Percentiles rank a stretch among this genome's conserved stretches.
Evolutionary conservation across 2,797 vertebrate species (phyloP).

Genomic region (Megalops cyprinoides): DNA sequence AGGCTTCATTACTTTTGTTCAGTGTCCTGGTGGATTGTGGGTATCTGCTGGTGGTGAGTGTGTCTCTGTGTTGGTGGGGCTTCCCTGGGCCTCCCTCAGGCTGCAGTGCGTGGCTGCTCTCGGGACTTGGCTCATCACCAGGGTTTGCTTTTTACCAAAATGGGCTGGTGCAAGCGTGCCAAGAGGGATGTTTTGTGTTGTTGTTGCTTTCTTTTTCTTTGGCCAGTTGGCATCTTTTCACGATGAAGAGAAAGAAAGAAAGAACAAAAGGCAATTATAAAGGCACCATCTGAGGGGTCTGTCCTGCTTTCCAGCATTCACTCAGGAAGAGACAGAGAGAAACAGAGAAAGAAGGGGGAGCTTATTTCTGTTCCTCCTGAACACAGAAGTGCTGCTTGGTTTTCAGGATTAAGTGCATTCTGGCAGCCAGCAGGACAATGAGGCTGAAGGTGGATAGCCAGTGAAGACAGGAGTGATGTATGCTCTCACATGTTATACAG

Average conservation of each 20-base stretch:
- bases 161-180: constrained; percentile 12
- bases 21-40: background rate
- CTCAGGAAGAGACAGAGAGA: background rate
- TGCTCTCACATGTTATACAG: constrained; percentile 51
- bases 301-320: background rate
- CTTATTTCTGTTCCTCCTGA: background rate
- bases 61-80: constrained; percentile 8
- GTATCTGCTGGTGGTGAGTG: constrained; percentile 41
- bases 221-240: background rate
- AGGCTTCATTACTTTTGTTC: constrained; percentile 22
- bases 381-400: background rate
- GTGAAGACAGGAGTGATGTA: constrained; percentile 47
- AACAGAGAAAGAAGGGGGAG: background rate
- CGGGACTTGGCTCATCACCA: background rate
- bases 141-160: constrained; percentile 34
- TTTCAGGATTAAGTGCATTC: constrained; percentile 1
- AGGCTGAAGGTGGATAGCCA: constrained; percentile 34
- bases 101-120: background rate
- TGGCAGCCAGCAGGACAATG: constrained; percentile 29
- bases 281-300: background rate
- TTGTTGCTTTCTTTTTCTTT: background rate
- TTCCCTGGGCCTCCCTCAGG: constrained; percentile 18
- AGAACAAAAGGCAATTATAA: background rate
- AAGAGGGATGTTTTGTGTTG: background rate
- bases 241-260: background rate